Conservation (phyloP, 1,140 invertebrate species). For the Gonioctena quinquepunctata region DNA sequence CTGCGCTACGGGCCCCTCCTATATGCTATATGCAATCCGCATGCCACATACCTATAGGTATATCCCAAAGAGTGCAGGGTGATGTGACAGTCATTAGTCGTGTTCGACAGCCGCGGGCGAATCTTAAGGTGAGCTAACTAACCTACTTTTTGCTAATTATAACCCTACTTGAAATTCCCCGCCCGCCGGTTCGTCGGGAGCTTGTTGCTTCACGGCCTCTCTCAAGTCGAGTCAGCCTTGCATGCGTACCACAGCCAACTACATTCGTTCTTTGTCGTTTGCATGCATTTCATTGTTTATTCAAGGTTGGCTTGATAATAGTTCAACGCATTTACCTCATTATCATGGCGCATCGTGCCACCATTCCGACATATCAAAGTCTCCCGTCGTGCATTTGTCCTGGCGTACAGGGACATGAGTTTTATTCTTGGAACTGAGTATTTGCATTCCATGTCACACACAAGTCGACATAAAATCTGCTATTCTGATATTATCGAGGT, state of each 20-base stretch:
- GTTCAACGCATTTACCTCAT: too few relatives aligned
- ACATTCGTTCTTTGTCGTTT: conserved; percentile 21
- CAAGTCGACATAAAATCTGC: too few relatives aligned
- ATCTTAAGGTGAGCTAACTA: conserved; percentile 49
- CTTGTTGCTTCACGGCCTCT: conserved; percentile 29
- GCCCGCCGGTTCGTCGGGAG: conserved; percentile 14
- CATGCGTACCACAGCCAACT: conserved; percentile 22
- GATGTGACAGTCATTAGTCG: conserved; percentile 56
- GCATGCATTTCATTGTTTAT: conserved; percentile 27
- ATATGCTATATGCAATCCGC: conserved; percentile 57
- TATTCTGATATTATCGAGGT: too few relatives aligned
- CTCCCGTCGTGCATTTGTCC: too few relatives aligned
- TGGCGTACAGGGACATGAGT: too few relatives aligned
- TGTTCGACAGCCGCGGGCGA: conserved; percentile 54
- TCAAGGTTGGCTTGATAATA: conserved; percentile 9
- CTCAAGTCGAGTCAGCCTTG: background rate
- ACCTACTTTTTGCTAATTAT: conserved; percentile 48
- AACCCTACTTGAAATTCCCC: conserved; percentile 31
- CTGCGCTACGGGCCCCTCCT: conserved; percentile 64
- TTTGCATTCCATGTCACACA: too few relatives aligned
- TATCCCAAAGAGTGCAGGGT: conserved; percentile 52
- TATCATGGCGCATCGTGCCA: too few relatives aligned
- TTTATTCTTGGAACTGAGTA: too few relatives aligned
- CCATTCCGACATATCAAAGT: too few relatives aligned
- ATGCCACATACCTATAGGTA: conserved; percentile 56